Evolutionary conservation across 1,140 invertebrate species (phyloP), one percentile per base, ranked within the genome.

Genomic region (Caerostris extrusa): DNA sequence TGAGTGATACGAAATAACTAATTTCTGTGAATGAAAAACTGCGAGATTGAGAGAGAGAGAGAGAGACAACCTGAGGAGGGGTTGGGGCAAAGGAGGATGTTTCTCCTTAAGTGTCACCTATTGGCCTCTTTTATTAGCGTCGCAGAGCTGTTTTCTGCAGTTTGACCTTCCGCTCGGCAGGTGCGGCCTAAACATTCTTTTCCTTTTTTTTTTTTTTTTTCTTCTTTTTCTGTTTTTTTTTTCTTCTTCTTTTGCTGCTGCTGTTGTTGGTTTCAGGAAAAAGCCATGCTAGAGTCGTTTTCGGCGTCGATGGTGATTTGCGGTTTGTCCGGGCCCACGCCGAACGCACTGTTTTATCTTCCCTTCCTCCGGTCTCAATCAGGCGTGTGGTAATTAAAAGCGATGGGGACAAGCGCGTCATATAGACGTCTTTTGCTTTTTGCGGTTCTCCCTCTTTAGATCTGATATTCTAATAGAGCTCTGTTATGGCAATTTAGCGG

Each of bases 101-200:
- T 12, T 85, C 50, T 34, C n/a, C 56, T 58, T 60, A 85, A 85
- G 83, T 85, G 83, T 85, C 83, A 85, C 55, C 55, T 85, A 85
- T 85, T 85, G 83, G 83, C 83, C 83, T 85, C 83, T 85, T 85
- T 85, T 77, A 77, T 77, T 77, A 77, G 71, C 71, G 71, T 77
- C 71, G 56, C 53, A 85, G 83, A 57, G 83, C 57, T 85, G 83
- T 60, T 85, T 81, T 81, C 58, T 56, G 57, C 55, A 3, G 50
- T 55, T 56, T 85, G 83, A 85, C 83, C 83, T 85, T 57, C 83
- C 83, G 83, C 56, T 34, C n/a, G 83, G 57, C 83, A 85, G 83
- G 83, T 85, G 83, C 71, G 71, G 71, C 71, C 71, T 34, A 53
- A 77, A 77, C 71, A 77, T 77, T 77, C 71, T 50, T 77, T 77